Conservation (phyloP, 2,113 vertebrate genomes). For the Cebidichthys violaceus region DNA sequence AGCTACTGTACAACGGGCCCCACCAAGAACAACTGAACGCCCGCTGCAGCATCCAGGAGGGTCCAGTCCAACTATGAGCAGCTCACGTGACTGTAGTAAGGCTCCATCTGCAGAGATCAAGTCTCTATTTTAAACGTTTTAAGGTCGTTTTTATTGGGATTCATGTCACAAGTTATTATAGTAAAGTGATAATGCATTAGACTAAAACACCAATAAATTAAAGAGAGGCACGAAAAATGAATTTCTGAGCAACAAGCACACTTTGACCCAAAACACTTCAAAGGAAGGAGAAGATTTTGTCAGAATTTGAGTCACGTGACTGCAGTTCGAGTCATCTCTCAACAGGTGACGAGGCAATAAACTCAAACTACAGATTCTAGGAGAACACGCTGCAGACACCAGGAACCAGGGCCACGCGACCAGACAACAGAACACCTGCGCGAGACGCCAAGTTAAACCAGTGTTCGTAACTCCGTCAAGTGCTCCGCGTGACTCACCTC, state of each 20-base stretch:
- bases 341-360: constrained; percentile 76
- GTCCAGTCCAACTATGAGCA: not conserved
- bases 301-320: not conserved
- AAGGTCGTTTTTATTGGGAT: not conserved
- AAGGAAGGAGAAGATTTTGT: not conserved
- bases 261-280: not conserved
- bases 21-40: constrained; percentile 20
- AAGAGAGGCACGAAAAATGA: not conserved
- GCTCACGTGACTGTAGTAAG: not conserved
- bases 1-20: constrained; percentile 49
- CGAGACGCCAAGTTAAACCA: not conserved
- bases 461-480: not conserved
- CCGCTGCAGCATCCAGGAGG: constrained; percentile 32
- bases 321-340: constrained; percentile 49
- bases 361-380: not conserved
- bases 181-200: not conserved
- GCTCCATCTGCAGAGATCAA: not conserved
- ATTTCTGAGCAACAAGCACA: too few relatives aligned
- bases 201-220: not conserved
- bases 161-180: not conserved
- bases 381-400: not conserved
- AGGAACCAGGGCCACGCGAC: constrained; percentile 23
- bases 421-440: constrained; percentile 38
- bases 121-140: not conserved
- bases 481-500: constrained; percentile 84